phyloP scores from a whole-genome alignment of 2,797 vertebrate genomes.

The Capromys pilorides region DNA sequence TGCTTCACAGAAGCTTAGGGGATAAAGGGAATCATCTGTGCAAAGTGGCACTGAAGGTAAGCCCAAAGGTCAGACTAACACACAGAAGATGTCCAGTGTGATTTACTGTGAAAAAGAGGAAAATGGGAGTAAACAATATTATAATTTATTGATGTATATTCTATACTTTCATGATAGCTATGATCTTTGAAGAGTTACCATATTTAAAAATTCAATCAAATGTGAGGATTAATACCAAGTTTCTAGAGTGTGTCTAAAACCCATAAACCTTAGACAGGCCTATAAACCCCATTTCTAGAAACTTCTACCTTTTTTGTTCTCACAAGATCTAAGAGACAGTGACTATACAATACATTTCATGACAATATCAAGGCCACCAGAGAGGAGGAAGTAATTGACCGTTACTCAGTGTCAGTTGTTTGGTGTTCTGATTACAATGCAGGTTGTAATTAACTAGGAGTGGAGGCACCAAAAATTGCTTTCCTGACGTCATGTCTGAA shows the following conservation, averaged over 20 bases:
- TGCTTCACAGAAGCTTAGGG: neutral
- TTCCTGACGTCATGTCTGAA: slow-evolving; percentile 12
- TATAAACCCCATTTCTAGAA: slow-evolving; percentile 41
- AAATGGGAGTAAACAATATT: neutral
- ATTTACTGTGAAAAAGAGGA: neutral
- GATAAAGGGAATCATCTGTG: neutral
- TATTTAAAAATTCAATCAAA: neutral
- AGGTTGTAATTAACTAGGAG: slow-evolving; percentile 8
- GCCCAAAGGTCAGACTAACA: neutral
- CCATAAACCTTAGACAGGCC: neutral
- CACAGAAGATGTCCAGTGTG: neutral
- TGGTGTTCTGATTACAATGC: neutral
- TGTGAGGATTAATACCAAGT: neutral
- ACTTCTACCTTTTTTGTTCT: neutral
- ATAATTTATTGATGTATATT: neutral
- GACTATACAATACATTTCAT: neutral
- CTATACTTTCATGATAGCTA: neutral
- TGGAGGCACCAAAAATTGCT: neutral
- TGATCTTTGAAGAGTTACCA: neutral
- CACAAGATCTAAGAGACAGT: slow-evolving; percentile 1
- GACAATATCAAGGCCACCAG: neutral
- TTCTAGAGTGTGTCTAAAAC: neutral
- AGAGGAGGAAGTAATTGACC: neutral
- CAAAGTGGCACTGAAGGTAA: neutral
- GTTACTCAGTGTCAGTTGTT: neutral